Percentiles rank a stretch among this genome's conserved stretches.
Conservation (phyloP, 2,113 vertebrate species). For the Leptodactylus fuscus region DNA sequence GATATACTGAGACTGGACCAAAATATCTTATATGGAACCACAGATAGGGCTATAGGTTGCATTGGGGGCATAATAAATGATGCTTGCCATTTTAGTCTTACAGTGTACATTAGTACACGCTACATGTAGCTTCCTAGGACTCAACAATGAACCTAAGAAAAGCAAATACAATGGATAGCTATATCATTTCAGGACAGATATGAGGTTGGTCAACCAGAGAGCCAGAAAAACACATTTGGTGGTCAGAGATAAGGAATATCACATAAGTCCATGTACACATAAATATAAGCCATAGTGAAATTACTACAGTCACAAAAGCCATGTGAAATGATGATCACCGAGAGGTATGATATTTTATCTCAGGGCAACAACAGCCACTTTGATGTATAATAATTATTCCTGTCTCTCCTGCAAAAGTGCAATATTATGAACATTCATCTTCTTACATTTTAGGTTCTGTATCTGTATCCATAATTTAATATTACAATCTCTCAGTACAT, state of each 20-base stretch:
- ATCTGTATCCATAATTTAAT: constrained; percentile 20
- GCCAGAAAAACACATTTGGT: background rate
- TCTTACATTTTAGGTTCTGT: constrained; percentile 18
- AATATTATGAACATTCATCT: constrained; percentile 17
- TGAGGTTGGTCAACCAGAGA: background rate
- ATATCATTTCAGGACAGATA: background rate
- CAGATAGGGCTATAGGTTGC: no score
- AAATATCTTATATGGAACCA: background rate
- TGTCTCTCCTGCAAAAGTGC: background rate
- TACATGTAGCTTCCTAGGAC: background rate
- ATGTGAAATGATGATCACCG: background rate
- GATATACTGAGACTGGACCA: background rate
- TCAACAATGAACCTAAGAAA: background rate
- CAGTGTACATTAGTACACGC: background rate
- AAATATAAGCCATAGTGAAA: background rate
- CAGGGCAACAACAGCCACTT: background rate
- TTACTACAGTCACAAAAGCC: background rate
- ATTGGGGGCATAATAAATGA: no score
- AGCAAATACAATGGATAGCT: background rate
- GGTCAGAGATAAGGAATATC: constrained; percentile 8
- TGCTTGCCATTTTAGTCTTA: background rate
- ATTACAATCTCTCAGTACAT: constrained; percentile 17
- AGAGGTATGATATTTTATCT: background rate
- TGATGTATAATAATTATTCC: constrained; percentile 19
- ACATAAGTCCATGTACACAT: background rate